phyloP scores from a whole-genome alignment of 2,113 vertebrate genomes.

The Barnardius zonarius region DNA sequence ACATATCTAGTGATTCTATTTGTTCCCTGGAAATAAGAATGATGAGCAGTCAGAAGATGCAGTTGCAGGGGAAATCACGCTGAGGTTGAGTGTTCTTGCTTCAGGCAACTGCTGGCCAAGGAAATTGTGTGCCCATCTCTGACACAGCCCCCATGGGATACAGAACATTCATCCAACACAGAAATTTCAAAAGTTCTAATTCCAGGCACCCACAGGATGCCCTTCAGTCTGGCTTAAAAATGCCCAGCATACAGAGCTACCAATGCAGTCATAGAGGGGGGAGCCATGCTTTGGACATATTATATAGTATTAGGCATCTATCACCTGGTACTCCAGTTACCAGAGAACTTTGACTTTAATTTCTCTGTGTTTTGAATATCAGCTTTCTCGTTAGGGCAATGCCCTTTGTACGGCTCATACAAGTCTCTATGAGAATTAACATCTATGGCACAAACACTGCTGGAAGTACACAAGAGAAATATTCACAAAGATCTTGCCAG shows the following conservation, averaged over 20 bases:
- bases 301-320: background rate
- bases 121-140: background rate
- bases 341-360: background rate
- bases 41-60: conserved; percentile 10
- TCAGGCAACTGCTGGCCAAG: background rate
- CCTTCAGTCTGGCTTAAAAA: background rate
- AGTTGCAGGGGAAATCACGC: background rate
- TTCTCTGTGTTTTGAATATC: background rate
- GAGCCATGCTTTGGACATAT: background rate
- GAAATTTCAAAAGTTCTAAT: background rate
- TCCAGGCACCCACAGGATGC: background rate
- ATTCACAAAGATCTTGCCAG: background rate
- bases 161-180: background rate
- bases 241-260: background rate
- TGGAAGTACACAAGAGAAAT: background rate
- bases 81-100: background rate
- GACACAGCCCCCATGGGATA: background rate
- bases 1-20: background rate
- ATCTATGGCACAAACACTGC: background rate
- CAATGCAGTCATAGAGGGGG: background rate
- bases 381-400: background rate
- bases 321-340: background rate
- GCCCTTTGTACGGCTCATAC: background rate
- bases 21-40: conserved; percentile 19
- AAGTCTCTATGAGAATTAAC: background rate